Conservation (phyloP, 2,797 vertebrate genomes). For the Scyliorhinus canicula region DNA sequence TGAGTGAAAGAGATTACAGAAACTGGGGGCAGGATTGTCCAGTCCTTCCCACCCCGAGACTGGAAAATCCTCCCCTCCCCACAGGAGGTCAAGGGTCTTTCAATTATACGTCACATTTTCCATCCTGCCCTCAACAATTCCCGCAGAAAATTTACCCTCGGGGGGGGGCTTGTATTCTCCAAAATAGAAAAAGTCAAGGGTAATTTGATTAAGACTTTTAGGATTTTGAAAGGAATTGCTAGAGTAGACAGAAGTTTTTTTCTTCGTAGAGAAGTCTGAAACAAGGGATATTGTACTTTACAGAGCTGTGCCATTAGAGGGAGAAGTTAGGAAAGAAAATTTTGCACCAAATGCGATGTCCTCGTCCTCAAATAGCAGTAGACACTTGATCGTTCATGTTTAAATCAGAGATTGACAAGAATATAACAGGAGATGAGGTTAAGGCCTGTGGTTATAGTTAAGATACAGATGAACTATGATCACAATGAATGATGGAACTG, state of each 20-base stretch:
- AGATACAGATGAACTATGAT: neutral
- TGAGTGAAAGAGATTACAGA: neutral
- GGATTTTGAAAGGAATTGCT: neutral
- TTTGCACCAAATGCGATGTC: neutral
- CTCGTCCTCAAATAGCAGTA: neutral
- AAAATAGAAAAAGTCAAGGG: neutral
- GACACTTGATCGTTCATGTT: neutral
- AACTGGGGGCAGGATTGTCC: neutral
- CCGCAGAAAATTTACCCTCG: too few species aligned
- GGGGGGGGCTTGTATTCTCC: neutral
- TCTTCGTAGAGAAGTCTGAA: neutral
- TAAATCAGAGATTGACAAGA: neutral
- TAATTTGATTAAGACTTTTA: neutral
- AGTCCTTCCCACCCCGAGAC: too few species aligned
- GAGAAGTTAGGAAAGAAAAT: neutral
- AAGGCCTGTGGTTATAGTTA: neutral
- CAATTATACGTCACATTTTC: too few species aligned
- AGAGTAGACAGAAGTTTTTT: neutral
- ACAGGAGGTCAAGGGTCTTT: too few species aligned
- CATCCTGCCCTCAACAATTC: too few species aligned
- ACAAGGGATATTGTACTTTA: neutral
- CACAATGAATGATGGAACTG: neutral
- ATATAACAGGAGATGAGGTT: neutral
- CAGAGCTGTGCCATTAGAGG: neutral
- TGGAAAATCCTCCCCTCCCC: too few species aligned